phyloP scores from a whole-genome alignment of 2,113 vertebrate genomes.

The Rutilus rutilus region DNA sequence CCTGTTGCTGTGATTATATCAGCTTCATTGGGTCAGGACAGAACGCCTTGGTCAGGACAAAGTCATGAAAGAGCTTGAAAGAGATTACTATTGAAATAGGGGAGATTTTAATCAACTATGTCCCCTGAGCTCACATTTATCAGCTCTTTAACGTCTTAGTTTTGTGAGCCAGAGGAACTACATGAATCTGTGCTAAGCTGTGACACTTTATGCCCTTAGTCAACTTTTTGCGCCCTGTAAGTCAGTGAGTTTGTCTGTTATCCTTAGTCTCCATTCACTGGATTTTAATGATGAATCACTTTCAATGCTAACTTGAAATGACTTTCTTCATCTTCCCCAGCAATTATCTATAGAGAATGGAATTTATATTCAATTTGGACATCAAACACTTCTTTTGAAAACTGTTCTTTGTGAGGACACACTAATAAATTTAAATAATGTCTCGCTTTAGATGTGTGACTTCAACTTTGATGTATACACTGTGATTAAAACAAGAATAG shows the following conservation, averaged over 20 bases:
- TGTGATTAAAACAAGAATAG: conserved; percentile 24
- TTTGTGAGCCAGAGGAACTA: conserved; percentile 30
- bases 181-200: conserved; percentile 10
- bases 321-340: conserved; percentile 63
- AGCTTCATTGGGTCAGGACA: conserved; percentile 33
- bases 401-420: conserved; percentile 46
- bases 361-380: conserved; percentile 60
- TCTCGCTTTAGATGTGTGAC: background rate
- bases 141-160: conserved; percentile 33
- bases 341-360: conserved; percentile 58
- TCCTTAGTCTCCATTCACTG: conserved; percentile 68
- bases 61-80: background rate
- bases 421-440: conserved; percentile 8
- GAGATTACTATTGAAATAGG: conserved; percentile 18
- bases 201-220: conserved; percentile 25
- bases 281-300: conserved; percentile 78
- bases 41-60: background rate
- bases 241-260: conserved; percentile 71
- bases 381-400: conserved; percentile 45
- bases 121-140: conserved; percentile 19
- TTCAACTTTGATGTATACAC: conserved; percentile 42
- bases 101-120: conserved; percentile 22
- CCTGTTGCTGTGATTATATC: background rate
- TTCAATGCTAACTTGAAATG: conserved; percentile 75
- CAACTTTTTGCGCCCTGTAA: conserved; percentile 66